These are phyloP conservation scores for Corythornis cristatus DNA, from an alignment of 2,113 vertebrate genomes.

Conservation along the genomic window DNA sequence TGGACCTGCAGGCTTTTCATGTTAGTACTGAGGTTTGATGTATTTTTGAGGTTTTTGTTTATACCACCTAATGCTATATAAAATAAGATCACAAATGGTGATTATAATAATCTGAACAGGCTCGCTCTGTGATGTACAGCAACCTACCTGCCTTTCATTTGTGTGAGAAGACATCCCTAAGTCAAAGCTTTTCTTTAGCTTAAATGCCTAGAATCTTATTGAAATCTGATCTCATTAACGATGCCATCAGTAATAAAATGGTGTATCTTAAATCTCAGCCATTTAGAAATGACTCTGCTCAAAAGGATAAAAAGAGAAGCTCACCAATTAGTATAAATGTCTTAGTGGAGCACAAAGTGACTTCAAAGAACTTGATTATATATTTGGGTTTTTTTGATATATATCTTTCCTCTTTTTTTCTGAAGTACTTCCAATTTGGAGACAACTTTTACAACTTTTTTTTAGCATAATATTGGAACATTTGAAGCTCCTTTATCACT, in stretches of 20 bases:
- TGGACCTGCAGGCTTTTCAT: neutral
- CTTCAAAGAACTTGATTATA: conserved; percentile 32
- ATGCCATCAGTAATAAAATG: neutral
- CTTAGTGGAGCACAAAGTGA: conserved; percentile 12
- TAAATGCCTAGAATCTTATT: neutral
- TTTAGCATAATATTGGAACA: neutral
- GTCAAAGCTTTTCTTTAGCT: neutral
- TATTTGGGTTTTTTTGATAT: neutral
- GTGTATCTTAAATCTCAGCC: neutral
- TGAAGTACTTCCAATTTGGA: neutral
- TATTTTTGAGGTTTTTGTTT: neutral
- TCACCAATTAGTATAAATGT: conserved; percentile 30
- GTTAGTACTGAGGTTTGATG: neutral
- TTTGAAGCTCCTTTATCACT: neutral
- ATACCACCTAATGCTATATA: neutral
- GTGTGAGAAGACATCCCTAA: neutral
- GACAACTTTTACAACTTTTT: neutral
- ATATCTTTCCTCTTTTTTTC: neutral
- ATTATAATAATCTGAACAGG: neutral
- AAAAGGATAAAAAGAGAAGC: conserved; percentile 33
- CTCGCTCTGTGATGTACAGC: neutral
- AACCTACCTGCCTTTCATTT: neutral
- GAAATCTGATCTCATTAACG: conserved; percentile 28
- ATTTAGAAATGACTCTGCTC: neutral
- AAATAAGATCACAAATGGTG: neutral